Base-by-base conservation (phyloP, 1,140 invertebrate species). In the Drosophila equinoxialis region DNA sequence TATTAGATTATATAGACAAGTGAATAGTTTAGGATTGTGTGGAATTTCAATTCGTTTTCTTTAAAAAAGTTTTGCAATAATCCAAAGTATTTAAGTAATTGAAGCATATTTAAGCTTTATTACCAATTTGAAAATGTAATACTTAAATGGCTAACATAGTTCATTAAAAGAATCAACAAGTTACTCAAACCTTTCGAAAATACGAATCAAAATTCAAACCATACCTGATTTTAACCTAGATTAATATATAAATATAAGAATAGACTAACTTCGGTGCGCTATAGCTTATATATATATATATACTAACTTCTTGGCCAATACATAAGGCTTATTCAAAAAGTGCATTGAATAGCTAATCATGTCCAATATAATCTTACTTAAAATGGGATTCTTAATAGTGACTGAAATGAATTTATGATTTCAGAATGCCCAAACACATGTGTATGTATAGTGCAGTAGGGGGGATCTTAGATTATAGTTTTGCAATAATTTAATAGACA, bases 361-460 rank as follows among this genome's bases (percentile, higher is more conserved):
- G 45, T 51, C 45, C 45, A 51, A 51, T 51, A 51, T 51, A 23
- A 51, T 51, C 2, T 51, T 51, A 48, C 17, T 51, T 51, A 51
- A 20, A 20, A 51, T 23, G 45, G 17, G 7, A 10, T 20, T 51
- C 20, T 51, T 51, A 23, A 51, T 10, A 51, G 2, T 48, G 45
- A 48, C 14, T 51, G 45, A 51, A 48, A 48, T 20, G 17, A 48
- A 20, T 20, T 48, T 20, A 23, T 51, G 45, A 23, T 51, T 51
- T 51, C 17, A 23, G 45, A 51, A 51, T 48, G 45, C 45, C 45
- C 45, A 20, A 48, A 23, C 17, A 11, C 4, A 48, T 48, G 14
- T 48, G 26, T 30, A 30, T 30, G 30, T 30, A 1, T 3, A 30
- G 30, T 48, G n/a, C 45, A 7, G 14, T 23, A 23, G 45, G 17